These are phyloP conservation scores for Oscheius sp. DNA, from an alignment of 1,140 invertebrate species.

Conservation along the genomic window DNA sequence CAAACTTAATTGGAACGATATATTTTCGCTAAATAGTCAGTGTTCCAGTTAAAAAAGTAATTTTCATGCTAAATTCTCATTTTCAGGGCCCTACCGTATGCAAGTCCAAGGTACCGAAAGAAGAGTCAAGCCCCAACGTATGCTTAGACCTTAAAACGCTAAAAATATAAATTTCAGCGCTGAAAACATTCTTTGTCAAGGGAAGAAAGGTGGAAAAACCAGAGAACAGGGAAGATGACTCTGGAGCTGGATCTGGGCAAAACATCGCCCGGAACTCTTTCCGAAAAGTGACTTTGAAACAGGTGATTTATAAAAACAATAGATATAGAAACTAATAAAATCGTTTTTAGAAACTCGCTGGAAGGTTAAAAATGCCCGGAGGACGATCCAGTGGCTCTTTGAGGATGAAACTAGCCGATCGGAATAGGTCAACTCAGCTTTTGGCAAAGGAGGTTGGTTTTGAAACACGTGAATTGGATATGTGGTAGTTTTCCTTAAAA, in stretches of 20 bases:
- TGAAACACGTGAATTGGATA: too few species aligned
- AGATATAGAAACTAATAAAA: neutral
- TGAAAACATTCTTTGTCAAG: conserved; percentile 78
- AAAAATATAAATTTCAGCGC: conserved; percentile 65
- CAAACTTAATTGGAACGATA: too few species aligned
- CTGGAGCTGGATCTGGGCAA: conserved; percentile 17
- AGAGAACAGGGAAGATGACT: conserved; percentile 24
- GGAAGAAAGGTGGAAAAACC: conserved; percentile 60
- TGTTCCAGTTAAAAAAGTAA: too few species aligned
- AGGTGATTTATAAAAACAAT: neutral
- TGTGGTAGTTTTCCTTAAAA: too few species aligned
- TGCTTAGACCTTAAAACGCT: neutral
- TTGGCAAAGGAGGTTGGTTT: conserved; percentile 18
- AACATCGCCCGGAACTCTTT: neutral
- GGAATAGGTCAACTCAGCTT: conserved; percentile 29
- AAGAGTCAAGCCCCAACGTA: conserved; percentile 24
- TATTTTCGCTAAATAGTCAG: too few species aligned
- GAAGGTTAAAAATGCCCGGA: conserved; percentile 47
- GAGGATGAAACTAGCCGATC: conserved; percentile 34
- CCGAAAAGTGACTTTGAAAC: conserved; percentile 19
- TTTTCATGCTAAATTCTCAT: neutral
- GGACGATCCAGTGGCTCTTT: conserved; percentile 17
- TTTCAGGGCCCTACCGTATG: conserved; percentile 18
- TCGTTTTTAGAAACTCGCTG: conserved; percentile 45
- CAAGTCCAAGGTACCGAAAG: conserved; percentile 32